Percentiles rank a stretch among this genome's conserved stretches.
phyloP scores from a whole-genome alignment of 2,888 invertebrate genomes.

The Fragum fragum region DNA sequence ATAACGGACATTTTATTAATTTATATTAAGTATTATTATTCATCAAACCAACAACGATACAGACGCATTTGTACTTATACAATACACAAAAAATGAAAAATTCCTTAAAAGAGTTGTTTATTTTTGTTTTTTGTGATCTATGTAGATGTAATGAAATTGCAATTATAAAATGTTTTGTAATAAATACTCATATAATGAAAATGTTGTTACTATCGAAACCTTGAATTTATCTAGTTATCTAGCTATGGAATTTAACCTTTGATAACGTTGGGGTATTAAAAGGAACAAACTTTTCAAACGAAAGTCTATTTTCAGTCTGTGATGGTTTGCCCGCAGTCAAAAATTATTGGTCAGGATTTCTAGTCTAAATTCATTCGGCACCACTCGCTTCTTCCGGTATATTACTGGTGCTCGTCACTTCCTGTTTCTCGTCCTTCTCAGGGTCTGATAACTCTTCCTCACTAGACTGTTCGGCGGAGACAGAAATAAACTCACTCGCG shows the following conservation, averaged over 20 bases:
- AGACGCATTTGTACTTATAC: not conserved
- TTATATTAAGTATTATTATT: not conserved
- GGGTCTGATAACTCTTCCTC: conserved; percentile 60
- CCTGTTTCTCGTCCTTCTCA: conserved; percentile 61
- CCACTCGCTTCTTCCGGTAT: conserved; percentile 44
- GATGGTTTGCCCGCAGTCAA: too few species aligned
- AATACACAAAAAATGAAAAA: not conserved
- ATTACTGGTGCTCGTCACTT: conserved; percentile 61
- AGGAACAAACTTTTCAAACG: too few species aligned
- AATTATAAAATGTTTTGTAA: too few species aligned
- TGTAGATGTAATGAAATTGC: not conserved
- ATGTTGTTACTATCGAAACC: too few species aligned
- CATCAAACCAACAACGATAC: not conserved
- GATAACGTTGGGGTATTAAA: too few species aligned
- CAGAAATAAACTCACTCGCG: conserved; percentile 59
- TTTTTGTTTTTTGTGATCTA: not conserved
- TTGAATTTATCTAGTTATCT: too few species aligned
- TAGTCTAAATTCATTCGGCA: not conserved
- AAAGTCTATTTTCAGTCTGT: too few species aligned
- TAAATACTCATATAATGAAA: too few species aligned
- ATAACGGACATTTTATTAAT: not conserved
- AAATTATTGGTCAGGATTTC: too few species aligned
- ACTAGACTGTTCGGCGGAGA: conserved; percentile 44
- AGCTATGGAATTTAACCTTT: too few species aligned
- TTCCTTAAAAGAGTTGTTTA: not conserved